Base-by-base conservation (phyloP, 2,797 vertebrate genomes). In the Percopsis omiscomaycus region DNA sequence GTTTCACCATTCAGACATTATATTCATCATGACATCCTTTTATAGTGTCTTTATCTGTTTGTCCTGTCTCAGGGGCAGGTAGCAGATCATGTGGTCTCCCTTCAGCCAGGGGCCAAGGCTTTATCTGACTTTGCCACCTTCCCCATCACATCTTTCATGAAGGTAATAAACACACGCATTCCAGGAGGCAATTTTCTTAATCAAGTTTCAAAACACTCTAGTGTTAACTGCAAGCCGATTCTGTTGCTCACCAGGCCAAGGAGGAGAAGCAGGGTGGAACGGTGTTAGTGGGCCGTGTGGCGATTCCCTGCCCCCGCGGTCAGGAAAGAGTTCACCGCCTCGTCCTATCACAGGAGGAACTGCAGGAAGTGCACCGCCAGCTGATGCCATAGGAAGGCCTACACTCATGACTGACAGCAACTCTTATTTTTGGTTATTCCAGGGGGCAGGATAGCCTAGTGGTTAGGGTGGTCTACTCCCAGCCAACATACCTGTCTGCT, bases 101-200 rank as follows among this genome's bases (percentile, higher is more conserved):
- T 93, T 75, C 91, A 91, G 28, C 88, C 92, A 0, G 95, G 95
- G 42, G 95, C 94, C 13, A 93, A 83, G 0, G 92, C 91, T 8
- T 68, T 88, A 16, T 93, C 95, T 0, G 93, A 94, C 85, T 96
- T 97, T 1, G 94, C 94, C 57, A 94, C 93, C 0, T 97, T 96
- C 86, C 94, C 95, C 0, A 90, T 92, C 0, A 77, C 92, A 4
- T 89, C 92, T 50, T 97, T 95, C 71, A 84, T 94, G 16, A 96
- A 95, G 95, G 95, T 96, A 82, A 50, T 15, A 37, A 4, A 8
- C 28, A 8, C n/a, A 70, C 2, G 54, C 8, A n/a, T 48, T 15
- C 30, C 6, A 32, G 14, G 37, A 8, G 15, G 50, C 16, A 30
- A 22, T 6, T 5, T 15, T 53, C 8, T 53, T 22, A 22, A 22